These are phyloP conservation scores for Eurytoma adleriae DNA, from an alignment of 2,888 invertebrate genomes.

Conservation along the genomic window DNA sequence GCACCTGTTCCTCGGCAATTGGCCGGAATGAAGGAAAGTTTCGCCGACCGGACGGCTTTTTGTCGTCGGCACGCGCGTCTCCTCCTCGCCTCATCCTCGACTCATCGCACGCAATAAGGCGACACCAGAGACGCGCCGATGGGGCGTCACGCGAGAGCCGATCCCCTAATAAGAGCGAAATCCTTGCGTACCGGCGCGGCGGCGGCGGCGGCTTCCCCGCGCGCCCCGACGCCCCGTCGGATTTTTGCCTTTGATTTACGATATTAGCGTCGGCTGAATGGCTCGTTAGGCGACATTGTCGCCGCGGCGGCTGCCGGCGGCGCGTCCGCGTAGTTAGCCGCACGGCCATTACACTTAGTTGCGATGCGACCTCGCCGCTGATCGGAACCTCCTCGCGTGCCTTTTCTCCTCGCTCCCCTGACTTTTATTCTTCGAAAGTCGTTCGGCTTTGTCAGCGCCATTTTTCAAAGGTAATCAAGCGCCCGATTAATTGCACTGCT, in stretches of 20 bases:
- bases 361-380: background rate
- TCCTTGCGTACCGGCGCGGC: constrained; percentile 38
- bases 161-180: constrained; percentile 46
- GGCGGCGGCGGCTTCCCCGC: background rate
- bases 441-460: too few species aligned
- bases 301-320: constrained; percentile 57
- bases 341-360: constrained; percentile 18
- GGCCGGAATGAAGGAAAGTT: too few species aligned
- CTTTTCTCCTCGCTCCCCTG: background rate
- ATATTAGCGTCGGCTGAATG: constrained; percentile 65
- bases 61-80: background rate
- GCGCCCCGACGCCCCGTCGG: constrained; percentile 35
- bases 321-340: constrained; percentile 59
- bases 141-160: constrained; percentile 24
- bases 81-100: background rate
- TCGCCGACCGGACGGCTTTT: background rate
- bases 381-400: constrained; percentile 4
- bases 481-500: too few species aligned
- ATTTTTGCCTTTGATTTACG: constrained; percentile 65
- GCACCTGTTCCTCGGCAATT: too few species aligned
- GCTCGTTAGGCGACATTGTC: constrained; percentile 71
- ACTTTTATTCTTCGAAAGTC: background rate
- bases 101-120: background rate
- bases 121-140: constrained; percentile 21
- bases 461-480: too few species aligned